These are phyloP conservation scores for Pegoplata infirma DNA, from an alignment of 2,888 invertebrate species.

Conservation along the genomic window DNA sequence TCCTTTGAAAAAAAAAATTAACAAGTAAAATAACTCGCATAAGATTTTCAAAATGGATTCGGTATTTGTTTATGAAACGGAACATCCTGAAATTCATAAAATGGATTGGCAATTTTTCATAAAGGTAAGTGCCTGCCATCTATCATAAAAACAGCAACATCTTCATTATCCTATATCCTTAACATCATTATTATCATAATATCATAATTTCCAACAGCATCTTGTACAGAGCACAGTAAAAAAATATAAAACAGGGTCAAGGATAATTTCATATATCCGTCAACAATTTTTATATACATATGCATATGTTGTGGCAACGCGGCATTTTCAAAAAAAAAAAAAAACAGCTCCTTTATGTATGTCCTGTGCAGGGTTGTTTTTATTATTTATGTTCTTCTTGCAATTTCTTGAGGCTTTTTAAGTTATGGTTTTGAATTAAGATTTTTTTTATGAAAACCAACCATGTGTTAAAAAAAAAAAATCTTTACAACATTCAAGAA, in stretches of 20 bases:
- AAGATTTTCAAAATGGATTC: constrained; percentile 64
- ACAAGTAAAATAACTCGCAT: background rate
- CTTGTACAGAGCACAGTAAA: constrained; percentile 9
- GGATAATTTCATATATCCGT: constrained; percentile 58
- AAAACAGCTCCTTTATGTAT: background rate
- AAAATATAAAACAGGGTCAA: constrained; percentile 56
- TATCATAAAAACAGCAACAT: background rate
- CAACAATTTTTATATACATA: constrained; percentile 33
- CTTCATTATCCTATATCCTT: background rate
- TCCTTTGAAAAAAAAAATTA: constrained; percentile 36
- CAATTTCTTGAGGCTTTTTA: background rate
- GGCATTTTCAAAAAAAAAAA: constrained; percentile 4
- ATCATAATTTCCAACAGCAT: constrained; percentile 14
- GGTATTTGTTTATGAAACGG: constrained; percentile 68
- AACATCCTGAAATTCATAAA: constrained; percentile 64
- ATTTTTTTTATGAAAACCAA: no score
- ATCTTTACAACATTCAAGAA: no score
- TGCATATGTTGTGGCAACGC: constrained; percentile 27
- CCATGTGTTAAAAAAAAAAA: no score
- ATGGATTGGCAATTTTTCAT: constrained; percentile 77
- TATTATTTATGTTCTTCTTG: background rate
- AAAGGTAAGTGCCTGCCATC: constrained; percentile 70
- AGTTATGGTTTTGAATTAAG: background rate
- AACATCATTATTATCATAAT: background rate
- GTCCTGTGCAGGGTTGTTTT: background rate